Evolutionary conservation across 2,797 vertebrate genomes (phyloP).

Genomic region (Cossypha polioptera): DNA sequence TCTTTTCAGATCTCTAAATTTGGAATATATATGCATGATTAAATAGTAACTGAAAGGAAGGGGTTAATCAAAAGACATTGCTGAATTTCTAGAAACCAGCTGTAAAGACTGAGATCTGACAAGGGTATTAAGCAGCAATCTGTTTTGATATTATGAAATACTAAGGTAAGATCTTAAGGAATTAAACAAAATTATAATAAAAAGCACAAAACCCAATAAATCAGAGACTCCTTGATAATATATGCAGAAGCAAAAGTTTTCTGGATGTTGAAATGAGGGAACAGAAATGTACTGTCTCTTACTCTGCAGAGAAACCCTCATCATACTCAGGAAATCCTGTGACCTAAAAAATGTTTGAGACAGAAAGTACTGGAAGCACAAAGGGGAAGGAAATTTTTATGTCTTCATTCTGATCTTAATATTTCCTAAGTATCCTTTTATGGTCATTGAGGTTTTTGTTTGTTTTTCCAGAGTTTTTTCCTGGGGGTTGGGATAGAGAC

Average conservation of each 20-base stretch:
- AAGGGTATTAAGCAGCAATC: not conserved
- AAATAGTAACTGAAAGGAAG: not conserved
- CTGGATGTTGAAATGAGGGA: not conserved
- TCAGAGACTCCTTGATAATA: not conserved
- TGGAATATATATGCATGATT: not conserved
- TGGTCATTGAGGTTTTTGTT: not conserved
- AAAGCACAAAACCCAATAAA: not conserved
- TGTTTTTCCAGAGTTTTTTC: not conserved
- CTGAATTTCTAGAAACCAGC: not conserved
- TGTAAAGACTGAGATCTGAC: not conserved
- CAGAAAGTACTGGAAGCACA: not conserved
- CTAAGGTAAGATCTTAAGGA: not conserved
- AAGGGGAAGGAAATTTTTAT: not conserved
- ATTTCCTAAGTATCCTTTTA: not conserved
- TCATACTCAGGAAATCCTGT: constrained; percentile 11
- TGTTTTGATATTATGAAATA: not conserved
- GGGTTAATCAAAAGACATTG: not conserved
- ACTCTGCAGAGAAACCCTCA: not conserved
- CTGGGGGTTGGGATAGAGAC: not conserved
- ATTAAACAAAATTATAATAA: not conserved
- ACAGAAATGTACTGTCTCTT: not conserved
- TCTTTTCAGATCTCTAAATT: not conserved
- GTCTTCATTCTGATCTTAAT: not conserved
- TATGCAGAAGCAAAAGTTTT: not conserved
- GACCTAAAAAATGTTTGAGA: not conserved